These are phyloP conservation scores for Columba livia DNA, from an alignment of 2,113 vertebrate genomes.

Conservation along the genomic window DNA sequence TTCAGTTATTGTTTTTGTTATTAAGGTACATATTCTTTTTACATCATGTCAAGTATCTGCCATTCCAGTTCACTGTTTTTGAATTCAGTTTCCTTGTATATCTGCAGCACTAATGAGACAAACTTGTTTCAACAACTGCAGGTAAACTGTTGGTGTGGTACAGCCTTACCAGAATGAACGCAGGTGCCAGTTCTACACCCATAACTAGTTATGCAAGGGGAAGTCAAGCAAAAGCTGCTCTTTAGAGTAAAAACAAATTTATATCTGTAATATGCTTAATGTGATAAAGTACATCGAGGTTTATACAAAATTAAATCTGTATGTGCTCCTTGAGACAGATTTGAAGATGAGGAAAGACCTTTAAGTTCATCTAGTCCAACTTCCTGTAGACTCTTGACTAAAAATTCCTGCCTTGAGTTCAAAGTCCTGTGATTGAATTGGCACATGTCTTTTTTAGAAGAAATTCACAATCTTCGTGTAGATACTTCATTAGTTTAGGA, in stretches of 20 bases:
- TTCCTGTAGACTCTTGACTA: not conserved
- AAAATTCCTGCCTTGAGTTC: not conserved
- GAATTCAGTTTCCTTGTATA: not conserved
- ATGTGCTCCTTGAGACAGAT: not conserved
- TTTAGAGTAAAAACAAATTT: not conserved
- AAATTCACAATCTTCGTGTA: not conserved
- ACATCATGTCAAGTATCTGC: not conserved
- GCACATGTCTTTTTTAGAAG: not conserved
- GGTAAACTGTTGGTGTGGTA: not conserved
- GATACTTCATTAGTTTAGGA: not conserved
- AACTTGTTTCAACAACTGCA: not conserved
- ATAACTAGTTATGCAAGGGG: not conserved
- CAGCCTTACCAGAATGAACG: not conserved
- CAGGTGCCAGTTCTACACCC: not conserved
- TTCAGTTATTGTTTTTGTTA: not conserved
- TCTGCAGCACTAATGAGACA: not conserved
- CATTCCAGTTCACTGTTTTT: not conserved
- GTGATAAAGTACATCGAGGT: not conserved
- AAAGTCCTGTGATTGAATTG: not conserved
- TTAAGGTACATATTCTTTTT: not conserved
- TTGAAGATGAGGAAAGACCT: not conserved
- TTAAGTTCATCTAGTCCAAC: not conserved
- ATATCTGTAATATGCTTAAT: not conserved
- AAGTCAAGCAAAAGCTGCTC: not conserved
- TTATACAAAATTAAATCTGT: not conserved